Base-by-base conservation (phyloP, 2,113 vertebrate genomes). In the Phodopus roborovskii region DNA sequence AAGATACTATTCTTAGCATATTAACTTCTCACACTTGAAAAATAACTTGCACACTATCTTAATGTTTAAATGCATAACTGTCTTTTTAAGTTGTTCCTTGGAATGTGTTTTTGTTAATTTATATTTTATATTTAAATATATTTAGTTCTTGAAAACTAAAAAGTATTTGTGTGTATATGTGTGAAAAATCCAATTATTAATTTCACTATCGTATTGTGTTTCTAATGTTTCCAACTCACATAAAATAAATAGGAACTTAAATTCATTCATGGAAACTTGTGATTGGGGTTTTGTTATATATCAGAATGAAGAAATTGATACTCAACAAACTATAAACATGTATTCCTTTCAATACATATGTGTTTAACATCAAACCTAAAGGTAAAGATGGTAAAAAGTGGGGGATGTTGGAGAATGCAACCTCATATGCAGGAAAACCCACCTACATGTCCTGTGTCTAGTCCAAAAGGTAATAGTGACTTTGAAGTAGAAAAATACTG, bases 401-500 rank as follows among this genome's bases (percentile, higher is more conserved):
- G 12, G 19, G 13, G 33, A 0, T 12, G 3, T 56, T 78, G 16
- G 62, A 64, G 4, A 19, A 28, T 53, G n/a, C 24, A n/a, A 17
- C 9, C 36, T 13, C 19, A 39, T 66, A 66, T 9, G 58, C 50
- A 75, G 48, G 87, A 94, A 87, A 60, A 62, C 64, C 6, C 4
- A 74, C 33, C 50, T 58, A 24, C 42, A 86, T 66, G 11, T 95
- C 89, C 97, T 97, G 33, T 30, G 45, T 88, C 98, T 92, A 97
- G 26, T 96, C 94, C 45, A 58, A 88, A 94, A 94, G 84, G 79
- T 91, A 94, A 85, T 90, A 71, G 70, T 95, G 94, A 45, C 71
- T 96, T 93, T 94, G 94, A 98, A 97, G 73, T 88, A 96, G 94
- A 90, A 97, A 77, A 94, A 77, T 97, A 97, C 97, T 98, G 97